Evolutionary conservation across 2,888 invertebrate species (phyloP), one percentile per base, ranked within the genome.

Genomic region (Sipha maydis): DNA sequence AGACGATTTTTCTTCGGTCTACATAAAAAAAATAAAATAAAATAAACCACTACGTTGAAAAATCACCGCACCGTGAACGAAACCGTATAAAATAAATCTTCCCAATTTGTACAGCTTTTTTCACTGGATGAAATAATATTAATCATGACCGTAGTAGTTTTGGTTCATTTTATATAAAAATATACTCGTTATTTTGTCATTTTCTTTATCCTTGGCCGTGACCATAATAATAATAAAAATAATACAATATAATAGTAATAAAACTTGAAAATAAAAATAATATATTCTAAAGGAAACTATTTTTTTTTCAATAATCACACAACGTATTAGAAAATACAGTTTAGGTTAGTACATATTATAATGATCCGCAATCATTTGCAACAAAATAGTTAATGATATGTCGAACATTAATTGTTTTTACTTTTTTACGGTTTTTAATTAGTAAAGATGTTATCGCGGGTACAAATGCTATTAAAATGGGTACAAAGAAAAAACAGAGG

Each of bases 11-110:
- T 82, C 88, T 82, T 75, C n/a, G n/a, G 88, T 82, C 75, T 67
- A 88, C 31, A 41, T 56, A 75, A 34, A 71, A 54, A 77, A 83
- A 25, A 41, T 41, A 48, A 48, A 48, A 14, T 11, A 48, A 48
- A 48, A 85, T 19, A 73, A 79, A 88, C 41, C 31, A 75, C 79
- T 54, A 71, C 17, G 67, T 41, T 31, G 88, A 88, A 82, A 88
- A 88, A 88, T 67, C 88, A 88, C 88, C 82, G 17, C 80, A 88
- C 88, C 88, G 88, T 88, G 82, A 88, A 88, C 82, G 88, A 80
- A 88, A 88, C 82, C 88, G 82, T 88, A 88, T 48, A 82, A 80
- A 88, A 88, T 88, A 88, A 88, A 88, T 88, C 88, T 88, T 82
- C 82, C 80, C 38, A 17, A 28, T 71, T 80, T 67, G 21, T 88